phyloP scores from a whole-genome alignment of 2,797 vertebrate species.

The Acipenser transmontanus region DNA sequence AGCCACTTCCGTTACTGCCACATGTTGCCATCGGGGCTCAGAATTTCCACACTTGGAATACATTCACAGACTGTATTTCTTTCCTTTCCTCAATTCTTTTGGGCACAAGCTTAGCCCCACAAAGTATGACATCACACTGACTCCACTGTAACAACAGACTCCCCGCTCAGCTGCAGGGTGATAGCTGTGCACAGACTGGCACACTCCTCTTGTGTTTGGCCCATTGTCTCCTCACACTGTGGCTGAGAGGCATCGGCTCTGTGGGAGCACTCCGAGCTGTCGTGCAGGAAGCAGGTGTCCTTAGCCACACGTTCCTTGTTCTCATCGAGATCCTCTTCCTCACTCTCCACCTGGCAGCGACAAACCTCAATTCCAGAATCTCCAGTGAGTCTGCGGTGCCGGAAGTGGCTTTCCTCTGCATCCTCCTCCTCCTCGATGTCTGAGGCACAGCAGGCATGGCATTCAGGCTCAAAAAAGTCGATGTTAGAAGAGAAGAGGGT shows the following conservation, averaged over 20 bases:
- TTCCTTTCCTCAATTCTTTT: not conserved
- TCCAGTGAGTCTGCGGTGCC: conserved; percentile 72
- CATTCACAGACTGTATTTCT: not conserved
- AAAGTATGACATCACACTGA: conserved; percentile 34
- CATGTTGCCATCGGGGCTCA: conserved; percentile 17
- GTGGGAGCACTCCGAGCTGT: conserved; percentile 43
- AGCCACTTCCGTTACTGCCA: conserved; percentile 30
- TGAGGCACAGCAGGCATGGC: conserved; percentile 30
- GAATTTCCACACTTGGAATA: not conserved
- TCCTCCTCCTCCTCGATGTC: conserved; percentile 43
- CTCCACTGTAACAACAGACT: conserved; percentile 44
- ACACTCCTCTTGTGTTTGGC: conserved; percentile 20
- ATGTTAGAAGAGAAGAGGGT: conserved; percentile 46
- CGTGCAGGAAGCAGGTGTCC: conserved; percentile 34
- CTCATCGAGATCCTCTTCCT: conserved; percentile 40
- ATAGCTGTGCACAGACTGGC: conserved; percentile 20
- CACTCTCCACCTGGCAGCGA: conserved; percentile 63
- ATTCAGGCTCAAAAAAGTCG: conserved; percentile 38
- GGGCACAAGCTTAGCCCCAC: not conserved
- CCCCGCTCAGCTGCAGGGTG: conserved; percentile 26
- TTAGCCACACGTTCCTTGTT: conserved; percentile 23
- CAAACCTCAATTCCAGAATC: conserved; percentile 86
- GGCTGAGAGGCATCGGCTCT: conserved; percentile 24
- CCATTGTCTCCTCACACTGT: conserved; percentile 1
- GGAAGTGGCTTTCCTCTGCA: conserved; percentile 54